Percentiles rank a stretch among this genome's conserved stretches.
Evolutionary conservation across 2,797 vertebrate species (phyloP).

Genomic region (Sebastes taczanowskii): DNA sequence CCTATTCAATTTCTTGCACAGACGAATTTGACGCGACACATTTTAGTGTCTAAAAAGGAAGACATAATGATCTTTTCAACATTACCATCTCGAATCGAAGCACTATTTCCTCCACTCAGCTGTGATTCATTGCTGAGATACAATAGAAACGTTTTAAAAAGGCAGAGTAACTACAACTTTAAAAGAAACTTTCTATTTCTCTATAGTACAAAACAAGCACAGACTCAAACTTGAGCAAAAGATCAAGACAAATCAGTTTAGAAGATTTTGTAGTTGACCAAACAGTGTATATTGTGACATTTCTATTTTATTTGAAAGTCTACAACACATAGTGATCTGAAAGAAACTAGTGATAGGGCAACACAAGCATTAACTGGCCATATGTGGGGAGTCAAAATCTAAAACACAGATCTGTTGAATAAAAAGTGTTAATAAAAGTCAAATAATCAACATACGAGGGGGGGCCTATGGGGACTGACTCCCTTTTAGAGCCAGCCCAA

Average conservation of each 20-base stretch:
- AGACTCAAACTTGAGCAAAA: no score
- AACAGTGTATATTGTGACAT: background rate
- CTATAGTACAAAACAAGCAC: no score
- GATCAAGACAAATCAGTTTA: no score
- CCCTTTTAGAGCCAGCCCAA: no score
- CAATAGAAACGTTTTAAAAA: background rate
- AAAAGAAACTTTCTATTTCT: background rate
- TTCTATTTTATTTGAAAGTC: background rate
- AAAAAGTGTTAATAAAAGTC: no score
- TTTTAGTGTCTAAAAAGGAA: background rate
- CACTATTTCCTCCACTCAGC: background rate
- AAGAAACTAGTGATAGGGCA: no score
- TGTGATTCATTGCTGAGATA: background rate
- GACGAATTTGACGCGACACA: background rate
- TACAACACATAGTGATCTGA: background rate
- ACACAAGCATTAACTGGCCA: no score
- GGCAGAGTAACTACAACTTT: background rate
- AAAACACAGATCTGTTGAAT: no score
- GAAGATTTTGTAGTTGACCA: background rate
- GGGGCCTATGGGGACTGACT: no score
- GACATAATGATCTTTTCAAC: background rate
- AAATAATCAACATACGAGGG: no score
- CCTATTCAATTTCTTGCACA: background rate
- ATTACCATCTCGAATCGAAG: background rate
- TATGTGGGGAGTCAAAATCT: accelerated